phyloP scores from a whole-genome alignment of 2,888 invertebrate genomes.

The Ypsolopha scabrella region DNA sequence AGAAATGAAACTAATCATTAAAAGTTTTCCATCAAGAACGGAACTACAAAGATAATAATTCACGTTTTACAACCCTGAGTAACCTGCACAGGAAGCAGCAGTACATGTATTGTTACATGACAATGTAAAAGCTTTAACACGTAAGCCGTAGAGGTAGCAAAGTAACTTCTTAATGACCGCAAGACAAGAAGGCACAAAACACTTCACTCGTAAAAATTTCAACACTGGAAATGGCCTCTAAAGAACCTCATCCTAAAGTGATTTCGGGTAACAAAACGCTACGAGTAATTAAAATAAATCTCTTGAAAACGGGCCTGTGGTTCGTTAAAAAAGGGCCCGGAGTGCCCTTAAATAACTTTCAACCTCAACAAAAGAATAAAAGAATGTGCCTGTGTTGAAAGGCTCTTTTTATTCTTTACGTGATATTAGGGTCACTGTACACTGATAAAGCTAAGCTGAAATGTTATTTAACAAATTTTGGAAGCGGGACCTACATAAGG shows the following conservation, averaged over 20 bases:
- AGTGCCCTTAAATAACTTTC: constrained; percentile 23
- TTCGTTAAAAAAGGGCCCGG: constrained; percentile 11
- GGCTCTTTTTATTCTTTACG: constrained; percentile 27
- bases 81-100: too few species aligned
- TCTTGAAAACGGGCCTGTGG: not conserved
- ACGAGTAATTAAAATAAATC: constrained; percentile 6
- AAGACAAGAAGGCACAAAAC: not conserved
- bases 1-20: too few species aligned
- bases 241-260: not conserved
- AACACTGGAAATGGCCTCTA: not conserved
- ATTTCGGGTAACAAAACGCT: constrained; percentile 1
- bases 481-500: too few species aligned
- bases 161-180: not conserved
- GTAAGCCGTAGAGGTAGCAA: too few species aligned
- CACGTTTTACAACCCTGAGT: too few species aligned
- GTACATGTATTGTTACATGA: too few species aligned
- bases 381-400: constrained; percentile 23
- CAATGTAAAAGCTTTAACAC: too few species aligned
- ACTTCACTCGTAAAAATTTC: not conserved
- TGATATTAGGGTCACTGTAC: not conserved
- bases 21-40: too few species aligned
- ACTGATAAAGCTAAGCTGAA: too few species aligned
- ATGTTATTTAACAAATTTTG: too few species aligned
- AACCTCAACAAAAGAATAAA: constrained; percentile 28
- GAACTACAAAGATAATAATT: too few species aligned